Conservation (phyloP, 2,888 invertebrate species). For the Pegoplata infirma region DNA sequence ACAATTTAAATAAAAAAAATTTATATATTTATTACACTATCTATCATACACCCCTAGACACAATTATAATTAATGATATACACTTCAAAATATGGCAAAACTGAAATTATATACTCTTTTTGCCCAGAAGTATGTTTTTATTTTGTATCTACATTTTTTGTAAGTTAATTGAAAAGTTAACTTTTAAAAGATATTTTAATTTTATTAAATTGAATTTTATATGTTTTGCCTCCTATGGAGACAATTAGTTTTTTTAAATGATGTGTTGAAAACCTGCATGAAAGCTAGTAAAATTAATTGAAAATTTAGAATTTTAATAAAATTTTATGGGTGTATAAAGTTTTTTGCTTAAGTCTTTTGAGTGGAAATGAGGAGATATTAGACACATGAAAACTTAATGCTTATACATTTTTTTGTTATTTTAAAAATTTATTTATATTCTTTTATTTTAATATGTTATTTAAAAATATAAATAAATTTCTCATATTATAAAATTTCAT, state of each 20-base stretch:
- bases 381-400: constrained; percentile 10
- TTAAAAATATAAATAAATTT: no score
- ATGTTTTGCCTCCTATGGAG: constrained; percentile 36
- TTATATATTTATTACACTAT: constrained; percentile 46
- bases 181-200: background rate
- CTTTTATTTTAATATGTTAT: no score
- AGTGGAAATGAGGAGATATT: background rate
- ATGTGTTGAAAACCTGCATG: constrained; percentile 26
- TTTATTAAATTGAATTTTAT: constrained; percentile 9
- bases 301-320: background rate
- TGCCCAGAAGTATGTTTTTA: background rate
- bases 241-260: constrained; percentile 25
- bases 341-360: constrained; percentile 26
- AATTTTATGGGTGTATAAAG: background rate
- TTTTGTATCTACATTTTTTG: background rate
- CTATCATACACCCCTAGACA: constrained; percentile 28
- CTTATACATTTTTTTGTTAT: no score
- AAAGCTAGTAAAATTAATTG: background rate
- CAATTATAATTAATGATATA: constrained; percentile 55
- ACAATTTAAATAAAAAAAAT: constrained; percentile 44
- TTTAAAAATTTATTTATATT: no score
- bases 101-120: no score
- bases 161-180: background rate
- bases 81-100: constrained; percentile 46
- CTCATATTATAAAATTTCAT: no score